Evolutionary conservation across 1,140 invertebrate species (phyloP), one percentile per base, ranked within the genome.

Genomic region (Bombyx mandarina): DNA sequence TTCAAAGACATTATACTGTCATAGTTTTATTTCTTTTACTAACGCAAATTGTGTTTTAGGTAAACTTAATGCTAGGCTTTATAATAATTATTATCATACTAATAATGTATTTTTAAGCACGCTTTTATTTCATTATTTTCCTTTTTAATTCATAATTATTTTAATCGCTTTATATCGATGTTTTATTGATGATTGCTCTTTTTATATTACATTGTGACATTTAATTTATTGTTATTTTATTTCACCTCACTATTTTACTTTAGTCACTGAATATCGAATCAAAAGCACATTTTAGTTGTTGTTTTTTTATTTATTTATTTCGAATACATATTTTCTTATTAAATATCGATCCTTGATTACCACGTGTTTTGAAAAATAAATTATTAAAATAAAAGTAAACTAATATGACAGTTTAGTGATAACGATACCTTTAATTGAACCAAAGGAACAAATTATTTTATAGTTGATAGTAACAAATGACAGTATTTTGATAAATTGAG

Each of bases 281-380:
- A 57, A 57, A 62, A 60, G 66, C 66, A 68, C 66, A 62, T 61
- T 60, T 54, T 64, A 59, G 35, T 62, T 47, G 45, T 12, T 47
- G 1, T 47, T 3, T 47, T 47, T 10, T 47, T 47, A 1, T 9
- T 47, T 47, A 2, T 47, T 10, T 47, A 9, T 10, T 12, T 47
- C 45, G n/a, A 9, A 10, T 47, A 47, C 45, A 12, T 1, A 12
- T 47, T 50, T 50, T 50, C n/a, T 22, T 8, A 18, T 50, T 12
- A 12, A 50, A 50, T 50, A 35, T 35, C 26, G 26, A 35, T 35
- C 26, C 26, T 5, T 5, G 26, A 35, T 35, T 35, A 35, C 26
- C 26, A 35, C 26, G 4, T 2, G 26, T 5, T 35, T 35, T 5
- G 26, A 35, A 35, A 35, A 35, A 5, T 35, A 35, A 2, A 35